phyloP scores from a whole-genome alignment of 2,888 invertebrate genomes.

The Xestia c-nigrum region DNA sequence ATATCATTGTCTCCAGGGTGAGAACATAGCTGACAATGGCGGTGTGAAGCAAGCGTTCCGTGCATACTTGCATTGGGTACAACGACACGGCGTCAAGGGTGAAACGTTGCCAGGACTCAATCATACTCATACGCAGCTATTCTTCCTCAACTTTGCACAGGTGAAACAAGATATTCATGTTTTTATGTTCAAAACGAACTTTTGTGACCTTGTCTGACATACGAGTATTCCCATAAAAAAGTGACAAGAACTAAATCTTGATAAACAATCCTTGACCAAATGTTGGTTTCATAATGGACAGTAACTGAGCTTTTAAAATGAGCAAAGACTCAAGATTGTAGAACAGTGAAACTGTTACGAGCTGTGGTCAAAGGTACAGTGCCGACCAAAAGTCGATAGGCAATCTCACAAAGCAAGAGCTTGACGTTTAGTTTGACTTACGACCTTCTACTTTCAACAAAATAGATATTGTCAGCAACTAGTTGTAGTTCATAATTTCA shows the following conservation, averaged over 20 bases:
- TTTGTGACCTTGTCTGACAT: neutral
- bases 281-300: neutral
- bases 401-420: too few species aligned
- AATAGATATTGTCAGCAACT: too few species aligned
- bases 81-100: conserved; percentile 89
- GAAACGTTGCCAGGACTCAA: conserved; percentile 94
- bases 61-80: conserved; percentile 95
- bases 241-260: neutral
- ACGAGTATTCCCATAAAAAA: neutral
- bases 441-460: too few species aligned
- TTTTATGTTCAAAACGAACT: neutral
- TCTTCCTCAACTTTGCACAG: conserved; percentile 97
- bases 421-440: too few species aligned
- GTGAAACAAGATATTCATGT: conserved; percentile 68
- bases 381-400: too few species aligned
- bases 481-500: too few species aligned
- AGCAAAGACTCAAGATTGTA: neutral
- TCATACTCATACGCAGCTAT: conserved; percentile 95
- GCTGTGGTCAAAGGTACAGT: neutral
- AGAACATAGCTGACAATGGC: conserved; percentile 99
- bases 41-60: conserved; percentile 98
- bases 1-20: conserved; percentile 90
- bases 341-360: neutral
- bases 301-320: neutral
- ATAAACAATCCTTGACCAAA: neutral